Evolutionary conservation across 2,113 vertebrate species (phyloP).

Genomic region (Poeciliopsis occidentalis): DNA sequence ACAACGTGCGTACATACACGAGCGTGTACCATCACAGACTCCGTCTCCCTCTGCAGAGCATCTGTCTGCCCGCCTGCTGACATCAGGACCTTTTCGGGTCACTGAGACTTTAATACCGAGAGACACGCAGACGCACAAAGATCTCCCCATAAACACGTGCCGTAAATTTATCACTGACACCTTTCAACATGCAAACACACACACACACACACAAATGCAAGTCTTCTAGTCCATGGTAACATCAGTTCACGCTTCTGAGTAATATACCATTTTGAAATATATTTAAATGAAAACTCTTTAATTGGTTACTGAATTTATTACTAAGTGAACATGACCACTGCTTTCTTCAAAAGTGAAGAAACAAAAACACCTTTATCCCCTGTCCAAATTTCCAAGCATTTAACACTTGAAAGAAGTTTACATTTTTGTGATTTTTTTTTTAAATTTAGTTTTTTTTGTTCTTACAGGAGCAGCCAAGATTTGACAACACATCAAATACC

Average conservation of each 20-base stretch:
- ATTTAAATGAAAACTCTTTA: neutral
- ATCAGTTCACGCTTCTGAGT: neutral
- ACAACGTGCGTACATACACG: slow-evolving; percentile 26
- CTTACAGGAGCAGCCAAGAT: neutral
- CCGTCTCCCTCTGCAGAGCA: slow-evolving; percentile 64
- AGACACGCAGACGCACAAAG: slow-evolving; percentile 19
- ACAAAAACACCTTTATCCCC: neutral
- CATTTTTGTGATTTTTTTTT: neutral
- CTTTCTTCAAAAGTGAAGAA: neutral
- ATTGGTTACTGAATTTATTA: too few species aligned
- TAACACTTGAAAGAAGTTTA: neutral
- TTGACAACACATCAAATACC: slow-evolving; percentile 17
- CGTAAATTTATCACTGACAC: slow-evolving; percentile 72
- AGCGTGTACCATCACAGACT: slow-evolving; percentile 17
- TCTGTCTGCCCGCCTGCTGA: slow-evolving; percentile 75
- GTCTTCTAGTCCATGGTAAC: neutral
- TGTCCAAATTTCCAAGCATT: neutral
- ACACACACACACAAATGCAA: neutral
- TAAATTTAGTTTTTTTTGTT: neutral
- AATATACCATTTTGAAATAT: neutral
- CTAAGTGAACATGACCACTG: too few species aligned
- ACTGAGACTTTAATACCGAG: slow-evolving; percentile 36
- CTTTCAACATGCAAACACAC: slow-evolving; percentile 25
- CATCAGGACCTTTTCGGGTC: slow-evolving; percentile 66
- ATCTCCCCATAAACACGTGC: slow-evolving; percentile 58